Evolutionary conservation across 2,113 vertebrate species (phyloP).

Genomic region (Pedetes capensis): DNA sequence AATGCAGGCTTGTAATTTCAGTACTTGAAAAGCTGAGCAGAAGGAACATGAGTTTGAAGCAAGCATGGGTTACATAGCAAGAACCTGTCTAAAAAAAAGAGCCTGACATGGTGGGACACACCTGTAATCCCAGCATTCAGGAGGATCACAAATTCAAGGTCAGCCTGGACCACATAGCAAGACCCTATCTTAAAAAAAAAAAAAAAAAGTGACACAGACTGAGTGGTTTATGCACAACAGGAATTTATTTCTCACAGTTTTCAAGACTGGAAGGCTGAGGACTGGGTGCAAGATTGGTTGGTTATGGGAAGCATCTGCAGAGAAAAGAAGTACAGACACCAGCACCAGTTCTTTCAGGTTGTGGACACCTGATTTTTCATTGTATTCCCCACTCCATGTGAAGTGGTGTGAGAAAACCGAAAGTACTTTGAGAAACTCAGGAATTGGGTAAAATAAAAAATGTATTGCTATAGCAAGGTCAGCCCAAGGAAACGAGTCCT

Average conservation of each 20-base stretch:
- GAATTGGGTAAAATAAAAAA: no score
- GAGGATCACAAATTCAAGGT: no score
- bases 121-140: no score
- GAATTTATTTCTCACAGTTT: background rate
- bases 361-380: background rate
- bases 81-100: no score
- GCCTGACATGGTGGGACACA: no score
- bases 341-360: no score
- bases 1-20: background rate
- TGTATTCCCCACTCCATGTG: background rate
- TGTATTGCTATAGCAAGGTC: no score
- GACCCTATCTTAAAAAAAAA: background rate
- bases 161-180: background rate
- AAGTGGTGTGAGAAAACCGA: no score
- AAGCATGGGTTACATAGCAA: background rate
- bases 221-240: background rate
- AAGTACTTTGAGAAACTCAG: no score
- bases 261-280: background rate
- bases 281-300: background rate
- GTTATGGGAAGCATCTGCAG: background rate
- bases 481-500: no score
- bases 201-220: background rate
- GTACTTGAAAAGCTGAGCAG: background rate
- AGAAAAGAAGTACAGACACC: background rate
- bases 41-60: background rate